Evolutionary conservation across 1,140 invertebrate genomes (phyloP).

Genomic region (Leptinotarsa undecemlineata): DNA sequence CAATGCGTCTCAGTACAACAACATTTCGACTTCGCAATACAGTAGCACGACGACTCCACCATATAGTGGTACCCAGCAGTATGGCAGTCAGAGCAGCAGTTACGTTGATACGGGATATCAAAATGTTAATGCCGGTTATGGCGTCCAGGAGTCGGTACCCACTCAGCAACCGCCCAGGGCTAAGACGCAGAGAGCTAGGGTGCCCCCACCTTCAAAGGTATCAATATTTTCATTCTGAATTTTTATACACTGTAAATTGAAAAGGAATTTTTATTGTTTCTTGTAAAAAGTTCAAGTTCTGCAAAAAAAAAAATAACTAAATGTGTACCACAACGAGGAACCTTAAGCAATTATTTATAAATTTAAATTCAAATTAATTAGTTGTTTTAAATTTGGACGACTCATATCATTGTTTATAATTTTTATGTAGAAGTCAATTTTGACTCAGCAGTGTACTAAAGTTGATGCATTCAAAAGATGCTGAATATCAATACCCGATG

Average conservation of each 20-base stretch:
- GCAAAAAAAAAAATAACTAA: background rate
- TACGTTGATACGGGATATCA: conserved; percentile 40
- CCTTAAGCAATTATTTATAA: background rate
- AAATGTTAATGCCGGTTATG: conserved; percentile 38
- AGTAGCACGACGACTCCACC: conserved; percentile 11
- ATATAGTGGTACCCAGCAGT: conserved; percentile 39
- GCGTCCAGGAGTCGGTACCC: conserved; percentile 44
- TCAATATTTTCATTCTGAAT: conserved; percentile 29
- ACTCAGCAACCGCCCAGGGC: conserved; percentile 62
- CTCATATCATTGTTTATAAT: too few species aligned
- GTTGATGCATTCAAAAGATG: too few species aligned
- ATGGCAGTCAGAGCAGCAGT: conserved; percentile 29
- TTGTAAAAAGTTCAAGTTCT: background rate
- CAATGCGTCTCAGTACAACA: conserved; percentile 35
- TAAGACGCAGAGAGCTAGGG: conserved; percentile 76
- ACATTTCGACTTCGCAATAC: conserved; percentile 18
- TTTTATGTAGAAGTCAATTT: too few species aligned
- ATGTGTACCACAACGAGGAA: background rate
- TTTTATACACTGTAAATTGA: background rate
- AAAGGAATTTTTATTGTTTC: background rate
- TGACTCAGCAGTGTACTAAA: too few species aligned
- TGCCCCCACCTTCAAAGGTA: conserved; percentile 88
- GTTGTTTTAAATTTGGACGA: too few species aligned
- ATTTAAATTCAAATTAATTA: too few species aligned
- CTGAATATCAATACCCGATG: too few species aligned